Percentiles rank a stretch among this genome's conserved stretches.
Evolutionary conservation across 2,888 invertebrate species (phyloP).

Genomic region (Sepioteuthis lessoniana): DNA sequence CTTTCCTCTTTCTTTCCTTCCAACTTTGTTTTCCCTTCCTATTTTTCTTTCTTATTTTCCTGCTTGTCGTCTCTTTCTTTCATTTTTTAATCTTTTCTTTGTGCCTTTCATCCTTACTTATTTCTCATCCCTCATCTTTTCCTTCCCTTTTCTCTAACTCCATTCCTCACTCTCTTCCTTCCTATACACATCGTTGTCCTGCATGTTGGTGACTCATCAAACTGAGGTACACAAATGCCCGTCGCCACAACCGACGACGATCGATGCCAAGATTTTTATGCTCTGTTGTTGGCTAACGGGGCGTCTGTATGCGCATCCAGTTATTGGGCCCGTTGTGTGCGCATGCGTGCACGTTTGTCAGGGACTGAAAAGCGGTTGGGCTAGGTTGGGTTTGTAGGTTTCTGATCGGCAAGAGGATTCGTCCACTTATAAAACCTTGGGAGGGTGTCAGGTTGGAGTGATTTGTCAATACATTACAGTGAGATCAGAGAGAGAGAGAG

Average conservation of each 20-base stretch:
- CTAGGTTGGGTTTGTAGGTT: not conserved
- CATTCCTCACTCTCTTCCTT: not conserved
- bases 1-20: not conserved
- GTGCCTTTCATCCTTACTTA: not conserved
- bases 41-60: not conserved
- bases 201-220: not conserved
- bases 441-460: not conserved
- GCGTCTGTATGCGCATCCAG: not conserved
- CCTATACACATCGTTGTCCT: not conserved
- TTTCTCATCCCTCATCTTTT: not conserved
- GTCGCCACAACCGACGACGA: not conserved
- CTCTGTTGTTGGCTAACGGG: not conserved
- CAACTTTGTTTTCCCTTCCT: too few species aligned
- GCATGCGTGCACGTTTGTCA: not conserved
- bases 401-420: not conserved
- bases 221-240: not conserved
- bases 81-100: not conserved
- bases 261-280: not conserved
- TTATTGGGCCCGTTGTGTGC: not conserved
- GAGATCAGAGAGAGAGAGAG: not conserved
- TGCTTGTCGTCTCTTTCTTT: not conserved
- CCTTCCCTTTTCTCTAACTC: not conserved
- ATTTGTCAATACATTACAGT: not conserved
- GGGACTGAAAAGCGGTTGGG: not conserved
- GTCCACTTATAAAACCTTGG: not conserved